These are phyloP conservation scores for Platycercus adscitus DNA, from an alignment of 2,113 vertebrate genomes.

Conservation along the genomic window DNA sequence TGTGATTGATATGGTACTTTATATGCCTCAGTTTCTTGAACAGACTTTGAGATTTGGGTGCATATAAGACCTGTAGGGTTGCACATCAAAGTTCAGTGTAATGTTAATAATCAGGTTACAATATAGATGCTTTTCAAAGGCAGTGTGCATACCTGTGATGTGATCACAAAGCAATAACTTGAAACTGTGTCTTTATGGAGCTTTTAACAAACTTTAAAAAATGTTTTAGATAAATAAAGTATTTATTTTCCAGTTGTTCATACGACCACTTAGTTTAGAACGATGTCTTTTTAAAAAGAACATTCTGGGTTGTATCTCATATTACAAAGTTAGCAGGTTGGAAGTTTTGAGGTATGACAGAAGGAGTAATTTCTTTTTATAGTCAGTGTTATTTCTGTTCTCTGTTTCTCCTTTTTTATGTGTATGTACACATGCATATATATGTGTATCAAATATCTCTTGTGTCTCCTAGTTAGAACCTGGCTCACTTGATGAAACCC, in stretches of 20 bases:
- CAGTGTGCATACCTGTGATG: neutral
- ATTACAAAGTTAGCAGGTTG: neutral
- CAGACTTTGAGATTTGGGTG: neutral
- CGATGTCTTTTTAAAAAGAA: neutral
- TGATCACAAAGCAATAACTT: neutral
- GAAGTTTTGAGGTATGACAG: neutral
- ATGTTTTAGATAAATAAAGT: neutral
- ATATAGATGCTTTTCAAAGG: neutral
- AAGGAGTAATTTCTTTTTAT: neutral
- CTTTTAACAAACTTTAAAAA: neutral
- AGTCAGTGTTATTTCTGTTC: neutral
- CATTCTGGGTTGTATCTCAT: neutral
- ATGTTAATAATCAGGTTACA: neutral
- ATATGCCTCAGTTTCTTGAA: neutral
- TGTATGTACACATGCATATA: fast-evolving
- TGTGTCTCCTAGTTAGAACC: slow-evolving; percentile 86
- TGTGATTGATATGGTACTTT: neutral
- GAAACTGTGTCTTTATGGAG: neutral
- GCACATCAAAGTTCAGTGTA: neutral
- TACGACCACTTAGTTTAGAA: neutral
- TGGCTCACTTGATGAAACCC: slow-evolving; percentile 91
- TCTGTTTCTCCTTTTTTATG: neutral
- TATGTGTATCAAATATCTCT: neutral
- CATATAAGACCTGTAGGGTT: neutral
- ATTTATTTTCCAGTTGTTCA: neutral